Conservation (phyloP, 1,140 invertebrate species). For the Dendrolimus kikuchii region DNA sequence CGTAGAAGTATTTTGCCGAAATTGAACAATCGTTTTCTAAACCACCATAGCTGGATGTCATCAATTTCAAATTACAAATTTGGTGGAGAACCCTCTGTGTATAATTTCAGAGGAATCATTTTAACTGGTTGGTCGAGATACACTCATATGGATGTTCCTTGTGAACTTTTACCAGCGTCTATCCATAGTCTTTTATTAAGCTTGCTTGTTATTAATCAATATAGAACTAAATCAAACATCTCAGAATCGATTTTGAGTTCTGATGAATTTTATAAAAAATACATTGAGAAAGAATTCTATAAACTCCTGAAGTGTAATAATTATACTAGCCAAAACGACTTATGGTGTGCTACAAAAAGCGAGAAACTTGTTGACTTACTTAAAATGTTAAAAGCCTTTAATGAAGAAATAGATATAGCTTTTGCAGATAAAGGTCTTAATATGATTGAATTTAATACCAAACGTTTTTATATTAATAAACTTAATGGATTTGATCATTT, state of each 20-base stretch:
- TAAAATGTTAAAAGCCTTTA: conserved; percentile 16
- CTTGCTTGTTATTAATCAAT: conserved; percentile 38
- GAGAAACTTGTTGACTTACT: conserved; percentile 20
- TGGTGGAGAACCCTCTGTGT: conserved; percentile 30
- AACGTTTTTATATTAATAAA: conserved; percentile 27
- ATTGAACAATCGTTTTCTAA: conserved; percentile 41
- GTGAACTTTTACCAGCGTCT: conserved; percentile 90
- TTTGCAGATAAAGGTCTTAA: conserved; percentile 20
- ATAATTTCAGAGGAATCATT: conserved; percentile 69
- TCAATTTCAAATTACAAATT: conserved; percentile 41
- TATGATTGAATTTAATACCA: conserved; percentile 25
- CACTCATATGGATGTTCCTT: conserved; percentile 94
- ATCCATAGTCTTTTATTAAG: conserved; percentile 82
- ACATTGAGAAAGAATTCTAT: conserved; percentile 10
- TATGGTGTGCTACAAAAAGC: conserved; percentile 27
- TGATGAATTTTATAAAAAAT: conserved; percentile 15
- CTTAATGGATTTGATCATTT: conserved; percentile 17
- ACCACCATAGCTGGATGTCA: conserved; percentile 52
- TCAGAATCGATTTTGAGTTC: neutral
- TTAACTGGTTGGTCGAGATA: conserved; percentile 87
- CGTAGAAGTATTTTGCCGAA: conserved; percentile 80
- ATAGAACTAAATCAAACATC: conserved; percentile 8
- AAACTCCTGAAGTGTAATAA: conserved; percentile 15
- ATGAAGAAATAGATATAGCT: conserved; percentile 16
- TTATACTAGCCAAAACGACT: conserved; percentile 17